phyloP scores from a whole-genome alignment of 2,113 vertebrate species.

The Colossoma macropomum region DNA sequence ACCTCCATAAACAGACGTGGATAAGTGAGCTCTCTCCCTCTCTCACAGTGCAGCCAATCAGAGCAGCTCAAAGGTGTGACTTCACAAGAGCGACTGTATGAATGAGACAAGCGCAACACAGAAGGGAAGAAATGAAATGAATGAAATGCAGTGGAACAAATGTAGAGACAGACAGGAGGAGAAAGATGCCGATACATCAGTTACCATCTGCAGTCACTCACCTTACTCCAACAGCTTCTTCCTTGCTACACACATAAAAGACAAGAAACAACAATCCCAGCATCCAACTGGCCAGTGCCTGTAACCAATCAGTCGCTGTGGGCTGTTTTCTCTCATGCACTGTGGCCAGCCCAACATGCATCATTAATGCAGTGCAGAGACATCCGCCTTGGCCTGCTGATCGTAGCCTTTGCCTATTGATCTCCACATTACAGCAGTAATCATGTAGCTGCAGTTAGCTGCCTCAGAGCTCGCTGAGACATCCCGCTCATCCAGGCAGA shows the following conservation, averaged over 20 bases:
- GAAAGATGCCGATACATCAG: background rate
- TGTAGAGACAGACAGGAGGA: background rate
- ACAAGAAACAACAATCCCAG: background rate
- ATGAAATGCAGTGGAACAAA: background rate
- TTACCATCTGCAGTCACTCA: background rate
- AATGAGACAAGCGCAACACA: background rate
- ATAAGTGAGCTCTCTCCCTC: background rate
- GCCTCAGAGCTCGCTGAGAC: conserved; percentile 70
- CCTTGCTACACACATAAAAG: background rate
- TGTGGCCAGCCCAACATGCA: conserved; percentile 81
- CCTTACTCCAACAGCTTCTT: background rate
- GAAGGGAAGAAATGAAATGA: background rate
- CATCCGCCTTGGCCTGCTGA: conserved; percentile 77
- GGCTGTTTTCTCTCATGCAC: conserved; percentile 63
- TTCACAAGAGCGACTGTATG: background rate
- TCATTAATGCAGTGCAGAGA: conserved; percentile 85
- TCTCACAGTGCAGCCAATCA: conserved; percentile 2
- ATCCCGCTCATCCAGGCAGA: conserved; percentile 55
- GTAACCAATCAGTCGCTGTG: conserved; percentile 73
- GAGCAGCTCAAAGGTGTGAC: background rate
- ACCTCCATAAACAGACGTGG: background rate
- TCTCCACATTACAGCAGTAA: conserved; percentile 76
- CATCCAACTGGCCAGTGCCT: background rate
- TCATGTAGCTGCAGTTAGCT: conserved; percentile 70
- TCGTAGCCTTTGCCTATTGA: conserved; percentile 85